These are phyloP conservation scores for Phoxinus dragarum DNA, from an alignment of 2,797 vertebrate genomes.

Conservation along the genomic window DNA sequence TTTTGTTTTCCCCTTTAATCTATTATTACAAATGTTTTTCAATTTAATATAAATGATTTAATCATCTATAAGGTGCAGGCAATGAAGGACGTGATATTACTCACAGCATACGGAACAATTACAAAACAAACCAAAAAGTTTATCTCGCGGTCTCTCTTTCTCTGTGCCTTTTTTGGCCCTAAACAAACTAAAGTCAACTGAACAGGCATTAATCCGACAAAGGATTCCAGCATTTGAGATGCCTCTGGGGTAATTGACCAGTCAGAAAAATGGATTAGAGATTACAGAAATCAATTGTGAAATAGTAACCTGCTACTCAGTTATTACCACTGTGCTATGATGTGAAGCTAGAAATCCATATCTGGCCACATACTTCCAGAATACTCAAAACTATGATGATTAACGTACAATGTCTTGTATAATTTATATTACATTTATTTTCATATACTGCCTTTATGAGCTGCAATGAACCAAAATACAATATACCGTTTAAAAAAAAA, in stretches of 20 bases:
- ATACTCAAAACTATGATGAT: background rate
- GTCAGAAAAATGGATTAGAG: background rate
- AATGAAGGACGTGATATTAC: background rate
- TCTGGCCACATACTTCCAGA: background rate
- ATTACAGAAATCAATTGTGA: background rate
- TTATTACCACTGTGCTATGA: background rate
- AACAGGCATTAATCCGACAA: background rate
- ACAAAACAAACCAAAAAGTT: background rate
- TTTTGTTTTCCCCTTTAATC: background rate
- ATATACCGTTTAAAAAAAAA: background rate
- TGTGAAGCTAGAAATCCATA: background rate
- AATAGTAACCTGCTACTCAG: background rate
- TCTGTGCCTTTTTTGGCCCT: background rate
- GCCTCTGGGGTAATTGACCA: background rate
- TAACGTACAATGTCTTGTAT: background rate
- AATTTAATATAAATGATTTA: background rate
- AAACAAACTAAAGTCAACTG: background rate
- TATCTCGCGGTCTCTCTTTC: background rate
- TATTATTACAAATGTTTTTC: background rate
- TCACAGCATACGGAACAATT: background rate
- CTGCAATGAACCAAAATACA: background rate
- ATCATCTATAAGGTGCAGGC: background rate
- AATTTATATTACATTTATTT: background rate
- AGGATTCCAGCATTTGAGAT: background rate
- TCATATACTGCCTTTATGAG: background rate